A percentile compares a stretch with the other conserved stretches of the same genome.
Evolutionary conservation across 2,797 vertebrate genomes (phyloP).

Genomic region (Acipenser ruthenus): DNA sequence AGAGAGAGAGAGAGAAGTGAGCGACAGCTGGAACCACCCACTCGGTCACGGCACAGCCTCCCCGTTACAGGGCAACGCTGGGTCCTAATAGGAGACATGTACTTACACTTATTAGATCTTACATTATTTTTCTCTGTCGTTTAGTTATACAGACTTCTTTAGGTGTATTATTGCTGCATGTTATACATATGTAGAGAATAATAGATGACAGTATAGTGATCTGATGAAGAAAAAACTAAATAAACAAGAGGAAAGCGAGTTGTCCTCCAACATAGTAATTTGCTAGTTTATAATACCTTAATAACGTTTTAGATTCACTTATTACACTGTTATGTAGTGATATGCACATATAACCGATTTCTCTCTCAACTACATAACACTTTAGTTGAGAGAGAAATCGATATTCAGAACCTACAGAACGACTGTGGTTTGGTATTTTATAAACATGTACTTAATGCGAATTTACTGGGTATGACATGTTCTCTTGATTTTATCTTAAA

Average conservation of each 20-base stretch:
- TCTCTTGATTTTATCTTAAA: too few species aligned
- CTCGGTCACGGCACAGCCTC: constrained; percentile 26
- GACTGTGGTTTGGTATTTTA: too few species aligned
- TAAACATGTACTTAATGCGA: too few species aligned
- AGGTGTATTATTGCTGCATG: too few species aligned
- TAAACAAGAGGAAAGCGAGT: too few species aligned
- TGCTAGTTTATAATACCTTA: background rate
- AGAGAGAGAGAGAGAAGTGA: constrained; percentile 13
- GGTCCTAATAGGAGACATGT: constrained; percentile 30
- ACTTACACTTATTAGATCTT: background rate
- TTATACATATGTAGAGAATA: too few species aligned
- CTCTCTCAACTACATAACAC: background rate
- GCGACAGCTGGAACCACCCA: constrained; percentile 41
- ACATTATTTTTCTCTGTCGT: constrained; percentile 1
- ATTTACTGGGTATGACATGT: too few species aligned
- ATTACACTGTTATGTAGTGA: background rate
- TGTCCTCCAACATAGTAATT: background rate
- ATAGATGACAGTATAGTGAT: too few species aligned
- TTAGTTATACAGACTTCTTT: too few species aligned
- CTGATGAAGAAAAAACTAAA: too few species aligned
- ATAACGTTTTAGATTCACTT: background rate
- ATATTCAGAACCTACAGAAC: too few species aligned
- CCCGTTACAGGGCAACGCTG: constrained; percentile 14
- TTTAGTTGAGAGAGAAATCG: too few species aligned
- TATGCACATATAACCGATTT: background rate